Conservation (phyloP, 1,140 invertebrate species). For the Dryas iulia region DNA sequence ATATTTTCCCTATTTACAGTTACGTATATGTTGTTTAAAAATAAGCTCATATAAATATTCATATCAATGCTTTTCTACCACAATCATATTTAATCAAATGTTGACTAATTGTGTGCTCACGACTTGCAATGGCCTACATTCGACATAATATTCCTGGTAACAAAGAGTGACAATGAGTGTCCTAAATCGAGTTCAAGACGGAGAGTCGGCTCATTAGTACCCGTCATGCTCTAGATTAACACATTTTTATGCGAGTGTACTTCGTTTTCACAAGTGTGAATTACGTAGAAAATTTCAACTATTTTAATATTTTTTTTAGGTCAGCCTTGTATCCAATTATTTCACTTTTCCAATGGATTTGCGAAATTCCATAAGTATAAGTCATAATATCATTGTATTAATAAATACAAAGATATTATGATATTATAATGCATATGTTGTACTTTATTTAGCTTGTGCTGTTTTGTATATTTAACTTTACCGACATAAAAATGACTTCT, state of each 20-base stretch:
- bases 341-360: not conserved
- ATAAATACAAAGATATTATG: too few species aligned
- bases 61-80: not conserved
- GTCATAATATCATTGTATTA: not conserved
- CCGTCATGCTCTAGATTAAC: constrained; percentile 54
- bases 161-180: constrained; percentile 31
- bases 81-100: constrained; percentile 5
- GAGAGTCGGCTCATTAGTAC: constrained; percentile 46
- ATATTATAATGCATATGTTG: too few species aligned
- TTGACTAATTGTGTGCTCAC: constrained; percentile 26
- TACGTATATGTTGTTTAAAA: not conserved
- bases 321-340: not conserved
- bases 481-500: too few species aligned
- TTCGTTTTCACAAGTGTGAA: not conserved
- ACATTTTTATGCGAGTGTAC: constrained; percentile 10
- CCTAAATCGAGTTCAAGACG: constrained; percentile 42
- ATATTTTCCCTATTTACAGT: not conserved
- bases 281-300: not conserved
- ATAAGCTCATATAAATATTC: not conserved
- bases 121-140: constrained; percentile 44
- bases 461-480: too few species aligned
- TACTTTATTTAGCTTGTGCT: too few species aligned
- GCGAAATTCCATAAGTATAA: not conserved
- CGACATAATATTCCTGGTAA: constrained; percentile 40
- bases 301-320: not conserved